Conservation (phyloP, 2,888 invertebrate species). For the Dichetophora obliterata region DNA sequence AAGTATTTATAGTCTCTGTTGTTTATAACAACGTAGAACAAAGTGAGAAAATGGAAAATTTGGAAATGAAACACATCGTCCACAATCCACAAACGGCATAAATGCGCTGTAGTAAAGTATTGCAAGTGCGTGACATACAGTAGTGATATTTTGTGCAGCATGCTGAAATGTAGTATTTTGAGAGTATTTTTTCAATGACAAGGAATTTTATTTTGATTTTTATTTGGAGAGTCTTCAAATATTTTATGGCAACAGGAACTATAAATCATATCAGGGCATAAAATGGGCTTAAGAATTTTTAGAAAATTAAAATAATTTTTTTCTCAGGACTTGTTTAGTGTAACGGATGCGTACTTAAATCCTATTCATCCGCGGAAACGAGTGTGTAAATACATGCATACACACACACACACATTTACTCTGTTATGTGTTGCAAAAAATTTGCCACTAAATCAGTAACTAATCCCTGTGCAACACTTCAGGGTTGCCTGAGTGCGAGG, state of each 20-base stretch:
- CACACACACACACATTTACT: not conserved
- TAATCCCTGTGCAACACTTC: slow-evolving; percentile 32
- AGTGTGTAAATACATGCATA: not conserved
- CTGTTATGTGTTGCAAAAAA: not conserved
- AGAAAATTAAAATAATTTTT: not conserved
- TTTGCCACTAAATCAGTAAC: slow-evolving; percentile 25
- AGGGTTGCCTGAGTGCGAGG: slow-evolving; percentile 16
- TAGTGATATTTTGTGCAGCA: not conserved
- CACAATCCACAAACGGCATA: not conserved
- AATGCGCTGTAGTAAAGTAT: not conserved
- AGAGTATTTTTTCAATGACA: too few relatives aligned
- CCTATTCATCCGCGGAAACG: slow-evolving; percentile 25
- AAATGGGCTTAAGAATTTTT: not conserved
- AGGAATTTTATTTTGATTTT: not conserved
- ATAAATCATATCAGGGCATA: not conserved
- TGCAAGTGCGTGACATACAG: not conserved
- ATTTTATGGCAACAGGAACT: not conserved
- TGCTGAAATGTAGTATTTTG: not conserved
- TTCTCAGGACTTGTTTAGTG: not conserved
- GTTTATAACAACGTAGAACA: not conserved
- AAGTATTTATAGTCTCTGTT: not conserved
- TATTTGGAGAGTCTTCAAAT: not conserved
- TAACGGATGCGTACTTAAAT: slow-evolving; percentile 24
- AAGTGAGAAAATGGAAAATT: not conserved
- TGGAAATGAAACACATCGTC: slow-evolving; percentile 1